A percentile compares a stretch with the other conserved stretches of the same genome.
These are phyloP conservation scores for Alces alces DNA, from an alignment of 2,113 vertebrate genomes.

Conservation along the genomic window DNA sequence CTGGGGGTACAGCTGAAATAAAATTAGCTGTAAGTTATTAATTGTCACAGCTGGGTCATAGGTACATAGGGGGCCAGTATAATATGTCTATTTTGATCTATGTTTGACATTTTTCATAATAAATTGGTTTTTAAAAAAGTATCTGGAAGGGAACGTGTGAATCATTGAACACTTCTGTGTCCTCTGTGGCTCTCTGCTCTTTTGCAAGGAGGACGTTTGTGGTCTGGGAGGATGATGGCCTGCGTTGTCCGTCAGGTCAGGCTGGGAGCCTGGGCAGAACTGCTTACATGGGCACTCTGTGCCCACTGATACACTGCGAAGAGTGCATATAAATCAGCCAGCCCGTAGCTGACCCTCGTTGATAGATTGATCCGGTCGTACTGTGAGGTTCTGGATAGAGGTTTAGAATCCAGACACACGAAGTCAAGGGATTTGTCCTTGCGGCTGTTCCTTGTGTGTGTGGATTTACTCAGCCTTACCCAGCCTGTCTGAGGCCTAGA, in stretches of 20 bases:
- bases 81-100: not conserved
- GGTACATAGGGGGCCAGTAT: not conserved
- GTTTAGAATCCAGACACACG: conserved; percentile 8
- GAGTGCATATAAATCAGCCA: not conserved
- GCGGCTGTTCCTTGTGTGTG: not conserved
- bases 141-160: not conserved
- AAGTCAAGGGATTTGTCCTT: conserved; percentile 16
- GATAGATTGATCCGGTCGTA: not conserved
- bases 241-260: not conserved
- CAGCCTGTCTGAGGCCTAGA: not conserved
- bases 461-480: not conserved
- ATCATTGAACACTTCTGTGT: not conserved
- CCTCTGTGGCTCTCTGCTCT: not conserved
- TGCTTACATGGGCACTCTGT: not conserved
- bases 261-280: not conserved
- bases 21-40: not conserved
- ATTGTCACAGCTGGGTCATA: not conserved
- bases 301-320: not conserved
- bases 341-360: not conserved
- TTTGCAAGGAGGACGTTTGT: not conserved
- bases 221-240: not conserved
- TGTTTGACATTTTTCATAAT: not conserved
- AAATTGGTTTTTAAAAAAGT: not conserved
- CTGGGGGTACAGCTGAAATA: not conserved
- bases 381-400: not conserved